phyloP scores from a whole-genome alignment of 2,797 vertebrate genomes.

The Pygocentrus nattereri region DNA sequence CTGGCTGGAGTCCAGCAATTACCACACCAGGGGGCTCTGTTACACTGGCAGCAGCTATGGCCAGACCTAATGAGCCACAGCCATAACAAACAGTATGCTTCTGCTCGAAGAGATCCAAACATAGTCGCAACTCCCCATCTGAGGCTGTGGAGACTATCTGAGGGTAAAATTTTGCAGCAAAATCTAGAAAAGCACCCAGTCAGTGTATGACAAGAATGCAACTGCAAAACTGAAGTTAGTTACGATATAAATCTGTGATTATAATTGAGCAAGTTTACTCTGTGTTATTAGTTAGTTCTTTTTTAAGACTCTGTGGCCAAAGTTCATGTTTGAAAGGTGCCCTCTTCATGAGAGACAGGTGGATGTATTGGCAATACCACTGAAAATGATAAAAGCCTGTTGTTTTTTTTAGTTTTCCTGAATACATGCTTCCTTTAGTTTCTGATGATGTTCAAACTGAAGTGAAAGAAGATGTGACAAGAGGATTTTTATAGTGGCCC shows the following conservation, averaged over 20 bases:
- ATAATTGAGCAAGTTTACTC: background rate
- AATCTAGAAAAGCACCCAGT: conserved; percentile 9
- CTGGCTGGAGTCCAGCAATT: conserved; percentile 60
- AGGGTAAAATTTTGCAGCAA: conserved; percentile 24
- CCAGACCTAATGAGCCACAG: conserved; percentile 60
- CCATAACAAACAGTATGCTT: conserved; percentile 56
- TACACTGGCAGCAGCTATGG: conserved; percentile 56
- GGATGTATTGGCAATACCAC: background rate
- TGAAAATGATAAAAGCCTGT: conserved; percentile 9
- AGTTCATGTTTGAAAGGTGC: background rate
- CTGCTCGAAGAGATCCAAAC: conserved; percentile 48
- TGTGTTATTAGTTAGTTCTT: no score
- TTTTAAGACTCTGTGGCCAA: background rate
- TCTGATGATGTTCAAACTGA: background rate
- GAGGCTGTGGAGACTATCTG: conserved; percentile 22
- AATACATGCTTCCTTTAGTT: background rate
- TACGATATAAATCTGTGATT: background rate
- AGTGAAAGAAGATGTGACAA: conserved; percentile 16
- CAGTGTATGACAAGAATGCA: background rate
- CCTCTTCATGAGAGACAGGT: background rate
- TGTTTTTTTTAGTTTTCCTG: background rate
- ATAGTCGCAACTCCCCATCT: conserved; percentile 29
- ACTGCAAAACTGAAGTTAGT: background rate
- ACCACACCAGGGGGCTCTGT: conserved; percentile 63
- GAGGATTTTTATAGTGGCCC: background rate